Percentiles rank a stretch among this genome's conserved stretches.
Conservation (phyloP, 2,888 invertebrate species). For the Tipula vernalis region DNA sequence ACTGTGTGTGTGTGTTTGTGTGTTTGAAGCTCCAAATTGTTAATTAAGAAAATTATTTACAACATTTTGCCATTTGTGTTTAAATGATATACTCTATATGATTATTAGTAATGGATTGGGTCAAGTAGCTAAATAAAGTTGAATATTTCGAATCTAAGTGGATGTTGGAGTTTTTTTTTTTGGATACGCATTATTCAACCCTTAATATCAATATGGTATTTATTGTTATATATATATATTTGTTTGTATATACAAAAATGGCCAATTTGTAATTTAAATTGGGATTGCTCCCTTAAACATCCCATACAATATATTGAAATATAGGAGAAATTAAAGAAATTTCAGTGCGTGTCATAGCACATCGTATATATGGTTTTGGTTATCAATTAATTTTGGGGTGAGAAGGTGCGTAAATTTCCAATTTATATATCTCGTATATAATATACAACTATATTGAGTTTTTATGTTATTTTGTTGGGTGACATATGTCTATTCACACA, state of each 20-base stretch:
- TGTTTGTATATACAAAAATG: not conserved
- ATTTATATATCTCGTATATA: not conserved
- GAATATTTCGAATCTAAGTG: not conserved
- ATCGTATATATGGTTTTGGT: not conserved
- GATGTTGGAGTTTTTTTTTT: not conserved
- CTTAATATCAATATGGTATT: not conserved
- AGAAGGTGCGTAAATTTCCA: not conserved
- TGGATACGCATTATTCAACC: not conserved
- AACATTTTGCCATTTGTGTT: not conserved
- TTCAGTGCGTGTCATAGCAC: not conserved
- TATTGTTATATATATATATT: not conserved
- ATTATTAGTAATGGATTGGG: not conserved
- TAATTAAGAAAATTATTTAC: not conserved
- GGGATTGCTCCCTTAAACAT: not conserved
- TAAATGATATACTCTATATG: not conserved
- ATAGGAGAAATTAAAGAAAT: not conserved
- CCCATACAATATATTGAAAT: not conserved
- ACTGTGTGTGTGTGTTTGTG: not conserved
- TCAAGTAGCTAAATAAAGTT: not conserved
- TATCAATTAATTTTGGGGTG: not conserved
- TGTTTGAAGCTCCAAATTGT: not conserved
- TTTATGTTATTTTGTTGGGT: not conserved
- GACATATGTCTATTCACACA: not conserved
- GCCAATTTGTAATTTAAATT: not conserved
- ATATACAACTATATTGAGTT: not conserved